Evolutionary conservation across 2,797 vertebrate species (phyloP).

Genomic region (Melanitta fusca): DNA sequence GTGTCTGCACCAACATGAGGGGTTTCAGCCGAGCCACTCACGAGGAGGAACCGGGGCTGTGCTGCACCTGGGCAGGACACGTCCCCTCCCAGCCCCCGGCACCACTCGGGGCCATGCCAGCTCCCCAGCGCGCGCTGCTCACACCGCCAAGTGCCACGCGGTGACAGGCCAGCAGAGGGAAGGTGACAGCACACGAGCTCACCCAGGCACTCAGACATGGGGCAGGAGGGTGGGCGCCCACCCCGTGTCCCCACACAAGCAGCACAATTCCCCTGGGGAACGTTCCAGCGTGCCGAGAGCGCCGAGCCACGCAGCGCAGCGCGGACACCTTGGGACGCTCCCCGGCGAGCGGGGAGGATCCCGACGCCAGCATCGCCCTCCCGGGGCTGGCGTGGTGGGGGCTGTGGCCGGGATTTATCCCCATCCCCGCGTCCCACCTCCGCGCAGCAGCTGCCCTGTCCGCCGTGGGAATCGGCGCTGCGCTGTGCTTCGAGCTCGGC

Average conservation of each 20-base stretch:
- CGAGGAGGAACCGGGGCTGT: background rate
- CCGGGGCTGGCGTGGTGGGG: fast-evolving
- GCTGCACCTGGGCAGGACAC: too few relatives aligned
- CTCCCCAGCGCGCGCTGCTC: background rate
- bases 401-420: background rate
- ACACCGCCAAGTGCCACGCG: background rate
- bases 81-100: too few relatives aligned
- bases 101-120: too few relatives aligned
- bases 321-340: background rate
- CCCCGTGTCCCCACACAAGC: background rate
- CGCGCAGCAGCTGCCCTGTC: background rate
- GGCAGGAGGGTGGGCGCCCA: background rate
- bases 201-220: background rate
- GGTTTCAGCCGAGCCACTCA: background rate
- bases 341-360: fast-evolving
- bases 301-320: fast-evolving
- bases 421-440: background rate
- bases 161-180: background rate
- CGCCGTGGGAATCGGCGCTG: background rate
- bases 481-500: conserved; percentile 6
- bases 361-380: background rate
- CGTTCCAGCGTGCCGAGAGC: background rate
- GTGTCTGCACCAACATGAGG: background rate
- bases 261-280: background rate
- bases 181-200: background rate